Evolutionary conservation across 2,888 invertebrate species (phyloP), one percentile per base, ranked within the genome.

Genomic region (Tineola bisselliella): DNA sequence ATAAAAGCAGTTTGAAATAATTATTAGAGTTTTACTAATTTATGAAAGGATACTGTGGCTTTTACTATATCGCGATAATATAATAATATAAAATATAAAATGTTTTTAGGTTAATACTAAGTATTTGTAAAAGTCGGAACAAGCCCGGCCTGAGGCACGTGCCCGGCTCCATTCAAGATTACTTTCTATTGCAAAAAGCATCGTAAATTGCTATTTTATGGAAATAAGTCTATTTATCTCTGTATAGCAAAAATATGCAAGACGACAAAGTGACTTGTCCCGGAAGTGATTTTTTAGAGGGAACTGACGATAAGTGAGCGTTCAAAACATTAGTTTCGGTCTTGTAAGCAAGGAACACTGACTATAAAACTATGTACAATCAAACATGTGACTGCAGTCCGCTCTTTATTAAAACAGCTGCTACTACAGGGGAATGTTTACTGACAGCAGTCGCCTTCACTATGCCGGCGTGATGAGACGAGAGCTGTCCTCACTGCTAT

Each of bases 181-280:
- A 48, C 48, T 60, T 18, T 44, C 60, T 44, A 48, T 33, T 58
- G 70, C 67, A 77, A 75, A 79, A 76, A 77, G 76, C 61, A 17
- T 38, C 43, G 48, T 73, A 75, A 84, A 87, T 75, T 73, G 77
- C 80, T 68, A 70, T 81, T 84, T 84, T 86, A 87, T 87, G 87
- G 72, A 78, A 86, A 87, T 87, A 63, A 62, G 66, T 68, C 71
- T 73, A 77, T 79, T 78, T 75, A 70, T 72, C 73, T 72, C 56
- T 13, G 44, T 48, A 61, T 58, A 74, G 73, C 74, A 77, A 81
- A 25, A 80, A 77, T 79, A 78, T 79, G 73, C 71, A 69, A 73
- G 68, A 76, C 82, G 84, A 86, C 87, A 86, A 84, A 87, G 75
- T 79, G 74, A 77, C 84, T 86, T 87, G 87, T 87, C 68, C 81